phyloP scores from a whole-genome alignment of 2,888 invertebrate species.

The Amiota communis region DNA sequence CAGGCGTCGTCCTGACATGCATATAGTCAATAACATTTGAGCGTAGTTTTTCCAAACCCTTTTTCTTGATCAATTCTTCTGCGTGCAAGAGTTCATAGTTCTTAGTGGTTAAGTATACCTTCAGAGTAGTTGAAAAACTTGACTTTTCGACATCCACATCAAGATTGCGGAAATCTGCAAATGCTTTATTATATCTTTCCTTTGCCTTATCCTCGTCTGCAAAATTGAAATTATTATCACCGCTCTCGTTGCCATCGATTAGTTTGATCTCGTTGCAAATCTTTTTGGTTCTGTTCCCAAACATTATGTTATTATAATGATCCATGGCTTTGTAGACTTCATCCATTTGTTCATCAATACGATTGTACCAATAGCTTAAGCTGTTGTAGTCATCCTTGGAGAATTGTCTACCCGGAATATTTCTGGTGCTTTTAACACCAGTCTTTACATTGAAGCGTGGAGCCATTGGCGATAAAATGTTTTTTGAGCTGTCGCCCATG shows the following conservation, averaged over 20 bases:
- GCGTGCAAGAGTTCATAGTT: conserved; percentile 50
- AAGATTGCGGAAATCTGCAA: conserved; percentile 48
- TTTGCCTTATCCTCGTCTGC: conserved; percentile 31
- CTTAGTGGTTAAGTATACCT: conserved; percentile 55
- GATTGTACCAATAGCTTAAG: conserved; percentile 55
- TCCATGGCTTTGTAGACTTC: conserved; percentile 51
- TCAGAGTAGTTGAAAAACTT: conserved; percentile 40
- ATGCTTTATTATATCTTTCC: conserved; percentile 35
- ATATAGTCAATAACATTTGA: conserved; percentile 39
- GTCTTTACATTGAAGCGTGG: background rate
- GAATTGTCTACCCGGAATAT: background rate
- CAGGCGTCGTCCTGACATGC: conserved; percentile 24
- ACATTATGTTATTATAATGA: conserved; percentile 46
- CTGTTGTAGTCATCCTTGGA: conserved; percentile 47
- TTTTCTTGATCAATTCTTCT: conserved; percentile 45
- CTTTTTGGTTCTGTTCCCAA: conserved; percentile 41
- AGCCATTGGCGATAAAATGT: background rate
- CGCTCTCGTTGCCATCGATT: conserved; percentile 39
- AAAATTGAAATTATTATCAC: conserved; percentile 29
- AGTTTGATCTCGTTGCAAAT: conserved; percentile 47
- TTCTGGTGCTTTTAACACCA: background rate
- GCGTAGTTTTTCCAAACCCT: conserved; percentile 47
- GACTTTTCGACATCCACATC: conserved; percentile 47
- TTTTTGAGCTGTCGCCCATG: background rate
- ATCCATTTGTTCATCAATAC: conserved; percentile 50